Base-by-base conservation (phyloP, 2,797 vertebrate genomes). In the Pangasius macronema region DNA sequence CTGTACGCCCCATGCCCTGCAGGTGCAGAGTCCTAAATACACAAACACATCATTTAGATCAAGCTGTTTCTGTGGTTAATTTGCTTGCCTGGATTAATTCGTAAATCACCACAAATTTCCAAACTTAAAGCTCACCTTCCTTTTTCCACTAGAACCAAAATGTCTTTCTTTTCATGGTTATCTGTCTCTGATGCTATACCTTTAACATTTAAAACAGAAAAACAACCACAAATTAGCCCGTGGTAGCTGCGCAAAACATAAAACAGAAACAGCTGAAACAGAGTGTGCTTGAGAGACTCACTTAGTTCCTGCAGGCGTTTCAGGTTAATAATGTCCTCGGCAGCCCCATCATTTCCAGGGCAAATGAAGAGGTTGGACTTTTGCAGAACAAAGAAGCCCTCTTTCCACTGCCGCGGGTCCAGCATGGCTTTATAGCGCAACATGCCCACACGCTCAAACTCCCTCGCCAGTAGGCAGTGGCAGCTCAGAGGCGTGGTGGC, bases 331-430 rank as follows among this genome's bases (percentile, higher is more conserved):
- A 97, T 99, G 93, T 99, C 98, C 91, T 99, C 98, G 0, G 97
- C 96, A 0, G 97, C 97, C 0, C 96, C 96, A 0, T 98, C 97
- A 5, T 95, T 96, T 0, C 93, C 87, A 0, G 98, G 97, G 87
- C 98, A 99, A 91, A 99, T 96, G 94, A 98, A 99, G 75, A 99
- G 97, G 91, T 98, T 98, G 73, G 97, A 97, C 92, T 98, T 99
- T 93, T 98, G 98, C 89, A 99, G 96, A 89, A 99, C 96, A 90
- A 98, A 99, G 88, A 96, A 97, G 51, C 96, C 98, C 82, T 96
- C 95, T 92, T 97, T 97, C 98, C 98, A 99, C 91, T 95, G 94
- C 92, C 96, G 97, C 0, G 97, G 96, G 91, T 97, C 97, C 90
- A 97, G 85, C 97, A 98, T 97, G 88, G 97, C 98, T 82, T 97